phyloP scores from a whole-genome alignment of 2,888 invertebrate species.

The Allolobophora icterica region DNA sequence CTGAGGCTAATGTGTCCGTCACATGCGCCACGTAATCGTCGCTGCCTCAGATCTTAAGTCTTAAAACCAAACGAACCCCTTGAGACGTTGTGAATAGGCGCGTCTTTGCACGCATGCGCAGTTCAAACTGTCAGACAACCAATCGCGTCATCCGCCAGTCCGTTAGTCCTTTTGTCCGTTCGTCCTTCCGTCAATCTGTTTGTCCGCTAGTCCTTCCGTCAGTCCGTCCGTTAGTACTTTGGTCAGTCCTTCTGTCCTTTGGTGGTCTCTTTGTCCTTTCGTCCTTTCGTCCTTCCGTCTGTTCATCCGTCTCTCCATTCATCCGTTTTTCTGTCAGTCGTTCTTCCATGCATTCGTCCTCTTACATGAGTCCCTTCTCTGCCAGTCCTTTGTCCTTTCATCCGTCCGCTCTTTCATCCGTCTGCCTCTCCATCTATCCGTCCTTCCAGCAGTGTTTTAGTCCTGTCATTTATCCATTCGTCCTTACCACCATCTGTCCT shows the following conservation, averaged over 20 bases:
- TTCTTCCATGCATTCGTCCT: no score
- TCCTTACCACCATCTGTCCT: no score
- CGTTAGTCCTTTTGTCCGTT: not conserved
- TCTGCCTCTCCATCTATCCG: no score
- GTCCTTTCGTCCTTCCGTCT: not conserved
- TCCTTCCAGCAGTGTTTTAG: no score
- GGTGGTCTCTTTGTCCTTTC: not conserved
- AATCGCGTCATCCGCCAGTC: not conserved
- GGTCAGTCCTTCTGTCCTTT: not conserved
- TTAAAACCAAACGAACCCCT: not conserved
- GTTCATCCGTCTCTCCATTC: not conserved
- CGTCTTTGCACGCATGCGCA: not conserved
- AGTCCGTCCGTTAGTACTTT: no score
- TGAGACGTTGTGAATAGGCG: not conserved
- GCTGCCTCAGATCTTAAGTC: not conserved
- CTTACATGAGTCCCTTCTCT: no score
- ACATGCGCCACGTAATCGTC: not conserved
- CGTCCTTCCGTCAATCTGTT: no score
- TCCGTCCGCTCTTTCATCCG: no score
- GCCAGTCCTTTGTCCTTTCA: no score
- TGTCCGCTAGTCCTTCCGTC: no score
- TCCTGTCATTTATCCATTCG: no score
- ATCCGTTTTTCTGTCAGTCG: not conserved
- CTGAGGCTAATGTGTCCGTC: not conserved
- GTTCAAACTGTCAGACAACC: not conserved